phyloP scores from a whole-genome alignment of 2,113 vertebrate genomes.

The Microcebus lehilahytsara region DNA sequence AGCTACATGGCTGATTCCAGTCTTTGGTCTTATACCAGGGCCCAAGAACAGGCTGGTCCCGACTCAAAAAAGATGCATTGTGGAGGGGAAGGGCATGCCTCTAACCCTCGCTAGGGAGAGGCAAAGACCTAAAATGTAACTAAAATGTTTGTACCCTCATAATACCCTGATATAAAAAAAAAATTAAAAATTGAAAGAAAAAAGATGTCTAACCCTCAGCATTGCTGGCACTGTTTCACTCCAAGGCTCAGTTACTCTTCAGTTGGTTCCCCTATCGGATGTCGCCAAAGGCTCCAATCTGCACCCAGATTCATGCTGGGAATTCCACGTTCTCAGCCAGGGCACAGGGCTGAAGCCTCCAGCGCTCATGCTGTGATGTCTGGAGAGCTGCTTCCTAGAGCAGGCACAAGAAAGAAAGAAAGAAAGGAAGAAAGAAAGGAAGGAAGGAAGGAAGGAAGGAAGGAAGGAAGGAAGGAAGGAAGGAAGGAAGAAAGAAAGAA shows the following conservation, averaged over 20 bases:
- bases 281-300: not conserved
- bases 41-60: not conserved
- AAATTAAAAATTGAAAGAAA: no score
- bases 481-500: no score
- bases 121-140: no score
- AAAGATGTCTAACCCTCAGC: not conserved
- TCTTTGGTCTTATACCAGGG: not conserved
- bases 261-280: not conserved
- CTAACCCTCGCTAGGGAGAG: no score
- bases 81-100: no score
- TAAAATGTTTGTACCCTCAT: no score
- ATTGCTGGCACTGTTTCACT: not conserved
- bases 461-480: no score
- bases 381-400: not conserved
- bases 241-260: not conserved
- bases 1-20: not conserved
- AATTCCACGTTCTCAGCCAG: not conserved
- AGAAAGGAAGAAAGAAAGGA: no score
- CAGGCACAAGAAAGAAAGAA: not conserved
- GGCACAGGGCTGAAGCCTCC: not conserved
- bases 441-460: fast-evolving
- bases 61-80: not conserved
- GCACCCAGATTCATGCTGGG: not conserved
- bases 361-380: not conserved
- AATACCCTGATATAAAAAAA: no score